phyloP scores from a whole-genome alignment of 2,113 vertebrate species.

The Tursiops truncatus region DNA sequence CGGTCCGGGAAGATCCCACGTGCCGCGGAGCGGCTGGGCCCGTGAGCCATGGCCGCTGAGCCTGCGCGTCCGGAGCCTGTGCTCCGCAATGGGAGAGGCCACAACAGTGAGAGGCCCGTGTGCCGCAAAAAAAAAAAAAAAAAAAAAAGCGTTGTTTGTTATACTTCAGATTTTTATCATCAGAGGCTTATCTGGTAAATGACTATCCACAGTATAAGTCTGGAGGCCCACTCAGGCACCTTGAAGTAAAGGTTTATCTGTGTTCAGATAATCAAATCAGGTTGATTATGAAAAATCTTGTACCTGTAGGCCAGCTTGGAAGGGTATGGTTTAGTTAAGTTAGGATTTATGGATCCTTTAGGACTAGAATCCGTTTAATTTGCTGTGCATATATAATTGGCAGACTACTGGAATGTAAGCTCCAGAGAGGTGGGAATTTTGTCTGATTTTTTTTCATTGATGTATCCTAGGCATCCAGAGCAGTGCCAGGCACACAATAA shows the following conservation, averaged over 20 bases:
- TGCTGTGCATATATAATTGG: background rate
- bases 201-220: background rate
- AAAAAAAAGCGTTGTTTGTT: background rate
- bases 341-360: background rate
- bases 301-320: background rate
- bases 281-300: background rate
- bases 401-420: background rate
- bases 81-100: no score
- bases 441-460: background rate
- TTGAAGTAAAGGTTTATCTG: background rate
- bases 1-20: no score
- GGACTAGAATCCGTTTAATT: constrained; percentile 11
- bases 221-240: background rate
- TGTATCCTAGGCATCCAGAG: background rate
- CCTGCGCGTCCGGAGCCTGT: no score
- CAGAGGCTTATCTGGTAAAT: background rate
- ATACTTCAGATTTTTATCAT: background rate
- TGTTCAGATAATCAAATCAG: background rate
- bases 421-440: background rate
- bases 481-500: background rate
- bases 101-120: no score
- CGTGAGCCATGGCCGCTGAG: no score
- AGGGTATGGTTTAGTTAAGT: background rate
- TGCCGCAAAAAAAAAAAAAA: no score
- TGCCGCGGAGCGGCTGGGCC: no score